Evolutionary conservation across 2,113 vertebrate species (phyloP), one percentile per base, ranked within the genome.

Genomic region (Ariopsis seemanni): DNA sequence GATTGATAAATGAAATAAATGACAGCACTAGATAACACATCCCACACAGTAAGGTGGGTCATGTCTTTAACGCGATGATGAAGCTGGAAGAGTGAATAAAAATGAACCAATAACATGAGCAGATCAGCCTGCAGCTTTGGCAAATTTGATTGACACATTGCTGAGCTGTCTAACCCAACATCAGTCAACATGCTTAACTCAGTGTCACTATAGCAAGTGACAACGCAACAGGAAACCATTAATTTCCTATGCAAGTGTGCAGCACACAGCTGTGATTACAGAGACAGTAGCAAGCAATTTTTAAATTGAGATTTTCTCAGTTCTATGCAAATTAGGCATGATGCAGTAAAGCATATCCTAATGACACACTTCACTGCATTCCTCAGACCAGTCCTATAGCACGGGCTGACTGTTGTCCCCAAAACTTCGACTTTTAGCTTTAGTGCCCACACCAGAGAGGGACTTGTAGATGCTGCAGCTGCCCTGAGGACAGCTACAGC

Each of bases 211-310:
- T 27, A 79, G 75, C 25, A 17, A 9, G 79, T 81, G 79, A 81
- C 53, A 81, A 81, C 34, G 55, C 30, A 60, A 80, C 78, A 34
- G 27, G 57, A 81, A 58, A 81, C 78, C 78, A 81, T 81, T 81
- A 58, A 81, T 81, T 60, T 60, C 11, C 79, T 22, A 81, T 3
- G 30, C 53, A 42, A 42, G 17, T 60, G 10, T 20, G 27, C 7
- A 55, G 75, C 75, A 55, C 27, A 20, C 27, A 20, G 55, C 79
- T 81, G 55, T 34, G 79, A 81, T 34, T 81, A 9, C 5, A 4
- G 57, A 60, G 79, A 81, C 79, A 22, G 15, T 2, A 10, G n/a
- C n/a, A 58, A 80, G 50, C 22, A 17, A 53, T 25, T 7, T 78
- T 78, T 53, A 78, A 55, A 78, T 27, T 55, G 50, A 53, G 25